Percentiles rank a stretch among this genome's conserved stretches.
phyloP scores from a whole-genome alignment of 2,113 vertebrate species.

The Columba livia region DNA sequence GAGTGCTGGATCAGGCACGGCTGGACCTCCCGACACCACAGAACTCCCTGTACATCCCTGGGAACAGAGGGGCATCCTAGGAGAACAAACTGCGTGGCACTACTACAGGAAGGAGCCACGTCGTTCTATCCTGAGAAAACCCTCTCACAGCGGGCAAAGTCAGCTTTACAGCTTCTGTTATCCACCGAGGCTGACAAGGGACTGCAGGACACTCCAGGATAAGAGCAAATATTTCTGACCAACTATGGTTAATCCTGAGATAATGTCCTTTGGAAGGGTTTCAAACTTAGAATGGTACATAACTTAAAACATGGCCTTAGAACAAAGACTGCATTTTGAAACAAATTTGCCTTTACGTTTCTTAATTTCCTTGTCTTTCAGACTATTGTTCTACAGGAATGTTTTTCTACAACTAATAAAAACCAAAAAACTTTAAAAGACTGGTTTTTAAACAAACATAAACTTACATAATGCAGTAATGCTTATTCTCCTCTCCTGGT shows the following conservation, averaged over 20 bases:
- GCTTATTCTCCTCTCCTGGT: neutral
- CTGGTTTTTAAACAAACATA: neutral
- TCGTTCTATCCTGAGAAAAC: slow-evolving; percentile 32
- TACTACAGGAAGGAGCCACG: neutral
- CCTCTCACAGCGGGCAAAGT: neutral
- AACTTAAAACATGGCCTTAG: neutral
- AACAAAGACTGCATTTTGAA: neutral
- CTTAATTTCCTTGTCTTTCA: neutral
- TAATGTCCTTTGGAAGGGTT: neutral
- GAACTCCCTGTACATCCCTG: neutral
- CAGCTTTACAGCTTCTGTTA: neutral
- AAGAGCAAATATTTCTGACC: neutral
- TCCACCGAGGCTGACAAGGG: neutral
- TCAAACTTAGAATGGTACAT: neutral
- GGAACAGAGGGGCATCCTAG: neutral
- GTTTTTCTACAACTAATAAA: neutral
- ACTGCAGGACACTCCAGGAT: neutral
- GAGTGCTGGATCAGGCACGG: neutral
- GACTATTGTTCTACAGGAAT: neutral
- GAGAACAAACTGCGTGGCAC: neutral
- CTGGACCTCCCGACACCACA: neutral
- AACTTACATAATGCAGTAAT: neutral
- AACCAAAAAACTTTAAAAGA: neutral
- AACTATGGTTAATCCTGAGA: neutral
- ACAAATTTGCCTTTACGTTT: neutral